Conservation (phyloP, 2,888 invertebrate genomes). For the Argynnis bischoffii region DNA sequence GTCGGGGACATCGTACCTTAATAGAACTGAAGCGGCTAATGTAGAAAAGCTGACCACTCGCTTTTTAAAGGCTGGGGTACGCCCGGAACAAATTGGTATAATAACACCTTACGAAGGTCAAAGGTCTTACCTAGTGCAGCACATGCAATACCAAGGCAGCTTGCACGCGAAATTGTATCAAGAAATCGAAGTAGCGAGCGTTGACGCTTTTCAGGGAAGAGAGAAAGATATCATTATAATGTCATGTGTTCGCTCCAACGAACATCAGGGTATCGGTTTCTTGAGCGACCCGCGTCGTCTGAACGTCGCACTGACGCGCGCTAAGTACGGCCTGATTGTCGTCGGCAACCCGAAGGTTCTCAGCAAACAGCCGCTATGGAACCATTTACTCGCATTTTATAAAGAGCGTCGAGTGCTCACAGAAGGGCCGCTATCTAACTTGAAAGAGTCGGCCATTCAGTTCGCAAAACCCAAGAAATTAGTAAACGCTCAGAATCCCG, state of each 20-base stretch:
- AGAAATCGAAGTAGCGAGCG: constrained; percentile 99
- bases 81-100: constrained; percentile 98
- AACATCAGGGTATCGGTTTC: constrained; percentile 99
- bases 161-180: constrained; percentile 98
- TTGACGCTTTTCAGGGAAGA: constrained; percentile 99
- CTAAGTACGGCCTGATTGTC: constrained; percentile 98
- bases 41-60: constrained; percentile 99
- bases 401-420: constrained; percentile 98
- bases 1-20: constrained; percentile 98
- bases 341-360: constrained; percentile 99
- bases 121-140: constrained; percentile 97
- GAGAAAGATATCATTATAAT: constrained; percentile 99
- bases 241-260: constrained; percentile 99
- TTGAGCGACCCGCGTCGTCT: constrained; percentile 98
- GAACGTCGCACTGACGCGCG: constrained; percentile 98
- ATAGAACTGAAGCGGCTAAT: constrained; percentile 98
- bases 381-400: constrained; percentile 97
- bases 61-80: constrained; percentile 96
- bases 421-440: constrained; percentile 97
- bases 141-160: constrained; percentile 99
- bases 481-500: constrained; percentile 96
- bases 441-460: constrained; percentile 97
- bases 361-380: constrained; percentile 99
- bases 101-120: constrained; percentile 99
- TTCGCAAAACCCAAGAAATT: constrained; percentile 98